A percentile compares a stretch with the other conserved stretches of the same genome.
Conservation (phyloP, 1,140 invertebrate species). For the Hormaphis cornu region DNA sequence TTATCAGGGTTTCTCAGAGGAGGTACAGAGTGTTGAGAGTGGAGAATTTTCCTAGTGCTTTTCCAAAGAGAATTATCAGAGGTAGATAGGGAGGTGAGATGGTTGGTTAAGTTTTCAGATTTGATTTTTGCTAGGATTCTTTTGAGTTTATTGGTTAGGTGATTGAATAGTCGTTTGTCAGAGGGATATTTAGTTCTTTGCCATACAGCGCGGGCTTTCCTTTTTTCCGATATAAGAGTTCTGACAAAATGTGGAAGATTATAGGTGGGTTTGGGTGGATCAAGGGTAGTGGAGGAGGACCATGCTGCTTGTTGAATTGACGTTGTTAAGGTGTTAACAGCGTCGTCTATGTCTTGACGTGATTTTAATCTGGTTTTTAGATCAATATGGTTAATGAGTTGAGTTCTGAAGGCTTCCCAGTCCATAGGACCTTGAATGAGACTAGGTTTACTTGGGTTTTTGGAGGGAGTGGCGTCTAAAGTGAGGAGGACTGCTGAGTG, state of each 20-base stretch:
- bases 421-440: not conserved
- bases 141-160: no score
- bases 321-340: not conserved
- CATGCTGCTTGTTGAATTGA: conserved; percentile 11
- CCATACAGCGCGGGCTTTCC: no score
- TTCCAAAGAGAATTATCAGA: not conserved
- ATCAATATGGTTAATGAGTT: not conserved
- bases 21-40: not conserved
- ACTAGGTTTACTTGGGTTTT: not conserved
- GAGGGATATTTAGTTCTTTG: no score
- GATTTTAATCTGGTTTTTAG: not conserved
- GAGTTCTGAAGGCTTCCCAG: not conserved
- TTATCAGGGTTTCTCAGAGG: not conserved
- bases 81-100: not conserved
- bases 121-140: no score
- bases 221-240: no score
- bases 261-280: not conserved
- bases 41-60: not conserved
- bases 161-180: no score
- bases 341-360: not conserved
- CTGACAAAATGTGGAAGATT: not conserved
- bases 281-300: not conserved
- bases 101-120: no score
- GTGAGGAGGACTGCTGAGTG: not conserved
- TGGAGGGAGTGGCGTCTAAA: not conserved